Percentiles rank a stretch among this genome's conserved stretches.
These are phyloP conservation scores for Nasonia oneida DNA, from an alignment of 2,888 invertebrate species.

Conservation along the genomic window DNA sequence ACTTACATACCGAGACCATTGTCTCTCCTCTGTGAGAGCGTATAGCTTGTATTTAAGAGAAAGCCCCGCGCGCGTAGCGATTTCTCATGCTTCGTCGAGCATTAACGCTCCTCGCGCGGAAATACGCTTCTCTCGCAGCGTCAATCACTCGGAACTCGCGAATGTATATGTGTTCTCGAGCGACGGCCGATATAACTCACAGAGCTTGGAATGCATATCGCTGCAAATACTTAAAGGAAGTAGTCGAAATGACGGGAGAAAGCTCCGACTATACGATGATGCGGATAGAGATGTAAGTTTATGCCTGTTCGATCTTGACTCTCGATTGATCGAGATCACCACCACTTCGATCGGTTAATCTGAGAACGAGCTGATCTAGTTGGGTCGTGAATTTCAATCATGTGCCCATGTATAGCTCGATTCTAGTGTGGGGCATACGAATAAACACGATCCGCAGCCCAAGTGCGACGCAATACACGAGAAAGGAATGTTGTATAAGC, in stretches of 20 bases:
- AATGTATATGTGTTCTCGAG: no score
- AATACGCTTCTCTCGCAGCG: no score
- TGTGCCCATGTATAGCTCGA: no score
- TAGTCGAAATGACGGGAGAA: conserved; percentile 11
- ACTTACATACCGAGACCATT: not conserved
- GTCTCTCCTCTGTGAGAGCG: not conserved
- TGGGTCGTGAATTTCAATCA: not conserved
- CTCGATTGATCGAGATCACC: not conserved
- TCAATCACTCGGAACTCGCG: no score
- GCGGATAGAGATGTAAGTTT: not conserved
- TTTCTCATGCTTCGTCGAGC: no score
- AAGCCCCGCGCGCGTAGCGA: no score
- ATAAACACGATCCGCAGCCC: not conserved
- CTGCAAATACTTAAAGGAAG: no score
- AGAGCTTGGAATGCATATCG: no score
- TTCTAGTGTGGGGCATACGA: not conserved
- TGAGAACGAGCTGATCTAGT: not conserved
- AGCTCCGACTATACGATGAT: not conserved
- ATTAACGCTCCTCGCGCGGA: no score
- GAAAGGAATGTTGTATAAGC: not conserved
- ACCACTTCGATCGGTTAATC: not conserved
- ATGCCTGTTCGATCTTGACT: not conserved
- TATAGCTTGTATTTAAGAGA: no score
- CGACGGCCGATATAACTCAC: no score
- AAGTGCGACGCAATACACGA: not conserved